These are phyloP conservation scores for Gymnocypris eckloni DNA, from an alignment of 2,797 vertebrate genomes.

Conservation along the genomic window DNA sequence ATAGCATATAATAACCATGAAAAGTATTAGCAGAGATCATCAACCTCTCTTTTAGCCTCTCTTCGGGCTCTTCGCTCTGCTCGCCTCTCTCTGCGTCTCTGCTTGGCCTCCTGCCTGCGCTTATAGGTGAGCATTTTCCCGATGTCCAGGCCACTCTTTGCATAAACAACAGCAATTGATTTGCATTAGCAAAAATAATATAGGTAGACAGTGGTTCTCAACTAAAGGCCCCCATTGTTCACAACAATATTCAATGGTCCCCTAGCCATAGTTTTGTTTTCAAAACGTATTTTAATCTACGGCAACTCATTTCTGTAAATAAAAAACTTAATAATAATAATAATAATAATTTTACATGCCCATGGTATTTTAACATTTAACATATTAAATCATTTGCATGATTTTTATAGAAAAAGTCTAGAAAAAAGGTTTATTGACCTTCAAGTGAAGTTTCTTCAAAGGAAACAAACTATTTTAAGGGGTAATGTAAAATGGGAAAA, in stretches of 20 bases:
- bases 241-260: background rate
- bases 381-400: too few relatives aligned
- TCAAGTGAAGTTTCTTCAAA: background rate
- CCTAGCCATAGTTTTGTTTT: background rate
- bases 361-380: too few relatives aligned
- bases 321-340: too few relatives aligned
- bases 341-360: too few relatives aligned
- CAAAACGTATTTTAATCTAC: too few relatives aligned
- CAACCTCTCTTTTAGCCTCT: conserved; percentile 78
- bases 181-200: background rate
- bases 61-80: conserved; percentile 81
- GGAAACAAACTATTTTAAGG: background rate
- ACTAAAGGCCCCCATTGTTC: background rate
- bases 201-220: background rate
- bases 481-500: too few relatives aligned
- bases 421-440: background rate
- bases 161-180: conserved; percentile 22
- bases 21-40: background rate
- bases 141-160: conserved; percentile 88
- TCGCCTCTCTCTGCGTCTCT: conserved; percentile 77
- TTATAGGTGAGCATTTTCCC: conserved; percentile 89
- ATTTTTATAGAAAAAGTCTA: too few relatives aligned
- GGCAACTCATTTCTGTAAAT: too few relatives aligned
- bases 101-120: conserved; percentile 86
- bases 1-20: background rate